Evolutionary conservation across 1,140 invertebrate species (phyloP), one percentile per base, ranked within the genome.

Genomic region (Zaprionus camerounensis): DNA sequence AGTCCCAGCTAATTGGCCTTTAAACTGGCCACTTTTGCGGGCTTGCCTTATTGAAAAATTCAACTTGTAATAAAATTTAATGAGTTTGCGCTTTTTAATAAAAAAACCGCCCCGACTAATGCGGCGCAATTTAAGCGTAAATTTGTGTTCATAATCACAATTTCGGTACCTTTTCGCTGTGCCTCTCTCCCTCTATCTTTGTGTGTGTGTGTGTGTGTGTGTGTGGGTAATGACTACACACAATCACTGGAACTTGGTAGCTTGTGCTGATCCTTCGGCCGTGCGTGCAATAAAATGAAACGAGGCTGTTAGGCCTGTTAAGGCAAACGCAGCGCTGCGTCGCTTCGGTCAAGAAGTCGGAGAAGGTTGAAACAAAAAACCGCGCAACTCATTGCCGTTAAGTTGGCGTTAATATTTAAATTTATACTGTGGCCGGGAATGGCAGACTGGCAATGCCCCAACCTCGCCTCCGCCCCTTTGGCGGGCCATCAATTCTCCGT

Each of bases 131-230:
- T 90, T 85, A 90, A 90, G 81, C 85, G 72, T 72, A 84, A 90
- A 90, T 90, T 90, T 90, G 85, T 81, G 85, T 90, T 90, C 81
- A 90, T 90, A 90, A 91, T 91, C 85, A 90, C 85, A 85, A 85
- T 85, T 90, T 81, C 51, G 59, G 78, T 90, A 80, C 78, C 78
- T 90, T 90, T 88, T 75, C 28, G 13, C 46, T 53, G 11, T 5
- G 62, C 26, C 28, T 11, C 31, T 31, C 31, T 31, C 31, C 2
- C 31, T 11, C 31, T 11, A 3, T 55, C 17, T 64, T 11, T 59
- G 5, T 59, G 22, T 73, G 17, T 70, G 36, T 49, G 20, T 17
- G 17, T 17, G 34, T 46, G 26, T 69, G 57, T 51, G 56, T 28
- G 51, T 49, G 67, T 28, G n/a, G 53, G 76, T 90, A 90, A 90